Evolutionary conservation across 2,888 invertebrate species (phyloP).

Genomic region (Drosophila antonietae): DNA sequence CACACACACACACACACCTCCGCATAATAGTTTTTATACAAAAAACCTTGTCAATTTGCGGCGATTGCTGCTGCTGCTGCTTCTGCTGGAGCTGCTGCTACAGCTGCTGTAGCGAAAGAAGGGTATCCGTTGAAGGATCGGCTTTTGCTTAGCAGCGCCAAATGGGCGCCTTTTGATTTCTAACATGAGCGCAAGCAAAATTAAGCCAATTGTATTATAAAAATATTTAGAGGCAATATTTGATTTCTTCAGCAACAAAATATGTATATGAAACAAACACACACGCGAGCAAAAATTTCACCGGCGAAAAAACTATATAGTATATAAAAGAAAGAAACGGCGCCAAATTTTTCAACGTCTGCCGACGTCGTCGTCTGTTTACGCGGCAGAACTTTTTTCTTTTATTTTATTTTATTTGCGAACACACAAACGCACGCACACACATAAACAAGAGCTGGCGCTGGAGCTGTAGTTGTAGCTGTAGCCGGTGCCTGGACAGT

Average conservation of each 20-base stretch:
- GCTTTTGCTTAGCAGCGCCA: constrained; percentile 42
- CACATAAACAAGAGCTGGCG: constrained; percentile 42
- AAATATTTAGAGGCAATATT: constrained; percentile 17
- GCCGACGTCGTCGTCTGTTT: constrained; percentile 69
- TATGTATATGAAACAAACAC: constrained; percentile 17
- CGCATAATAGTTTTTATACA: constrained; percentile 72
- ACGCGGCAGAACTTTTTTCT: constrained; percentile 68
- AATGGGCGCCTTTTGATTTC: constrained; percentile 49
- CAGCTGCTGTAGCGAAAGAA: constrained; percentile 5
- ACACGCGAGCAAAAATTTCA: constrained; percentile 58
- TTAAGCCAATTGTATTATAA: constrained; percentile 20
- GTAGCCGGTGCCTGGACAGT: constrained; percentile 48
- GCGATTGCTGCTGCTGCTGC: constrained; percentile 9
- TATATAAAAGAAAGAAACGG: constrained; percentile 53
- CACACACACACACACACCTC: constrained; percentile 72
- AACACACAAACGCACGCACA: constrained; percentile 38
- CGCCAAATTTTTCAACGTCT: constrained; percentile 68
- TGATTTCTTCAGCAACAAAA: constrained; percentile 10
- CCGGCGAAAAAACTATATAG: constrained; percentile 41
- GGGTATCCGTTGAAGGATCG: constrained; percentile 44
- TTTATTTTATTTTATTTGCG: constrained; percentile 28
- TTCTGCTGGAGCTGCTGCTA: neutral
- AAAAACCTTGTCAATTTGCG: constrained; percentile 57
- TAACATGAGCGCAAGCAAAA: constrained; percentile 33
- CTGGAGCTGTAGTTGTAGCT: constrained; percentile 7